phyloP scores from a whole-genome alignment of 2,888 invertebrate genomes.

The Lutraria lutraria region DNA sequence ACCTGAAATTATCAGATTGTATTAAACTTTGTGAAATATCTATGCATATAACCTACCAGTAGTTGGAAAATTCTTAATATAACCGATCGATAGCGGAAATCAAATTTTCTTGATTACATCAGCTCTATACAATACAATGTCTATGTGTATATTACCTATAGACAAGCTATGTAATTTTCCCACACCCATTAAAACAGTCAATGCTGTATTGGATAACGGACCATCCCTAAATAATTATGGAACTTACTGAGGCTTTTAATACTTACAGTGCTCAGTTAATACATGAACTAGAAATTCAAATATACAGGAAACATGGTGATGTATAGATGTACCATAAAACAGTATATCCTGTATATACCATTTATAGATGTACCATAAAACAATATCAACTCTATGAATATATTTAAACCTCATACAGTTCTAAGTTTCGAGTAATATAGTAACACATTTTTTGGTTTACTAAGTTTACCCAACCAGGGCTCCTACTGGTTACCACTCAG shows the following conservation, averaged over 20 bases:
- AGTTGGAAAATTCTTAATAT: not conserved
- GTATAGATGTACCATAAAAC: not conserved
- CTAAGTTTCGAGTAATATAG: no score
- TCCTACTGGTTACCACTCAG: no score
- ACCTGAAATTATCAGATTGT: no score
- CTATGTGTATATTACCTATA: not conserved
- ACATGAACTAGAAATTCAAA: not conserved
- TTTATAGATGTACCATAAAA: no score
- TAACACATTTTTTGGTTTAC: no score
- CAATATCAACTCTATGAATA: no score
- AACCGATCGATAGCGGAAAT: not conserved
- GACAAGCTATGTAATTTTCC: not conserved
- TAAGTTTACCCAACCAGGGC: no score
- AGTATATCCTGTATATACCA: no score
- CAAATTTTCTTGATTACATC: not conserved
- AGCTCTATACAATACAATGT: not conserved
- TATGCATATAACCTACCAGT: no score
- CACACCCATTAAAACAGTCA: not conserved
- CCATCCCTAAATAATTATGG: constrained; percentile 3
- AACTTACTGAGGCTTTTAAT: not conserved
- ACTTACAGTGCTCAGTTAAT: not conserved
- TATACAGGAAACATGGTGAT: not conserved
- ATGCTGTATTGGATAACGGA: not conserved
- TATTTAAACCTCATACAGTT: no score
- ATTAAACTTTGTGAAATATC: no score